Percentiles rank a stretch among this genome's conserved stretches.
phyloP scores from a whole-genome alignment of 2,113 vertebrate genomes.

The Brachyistius frenatus region DNA sequence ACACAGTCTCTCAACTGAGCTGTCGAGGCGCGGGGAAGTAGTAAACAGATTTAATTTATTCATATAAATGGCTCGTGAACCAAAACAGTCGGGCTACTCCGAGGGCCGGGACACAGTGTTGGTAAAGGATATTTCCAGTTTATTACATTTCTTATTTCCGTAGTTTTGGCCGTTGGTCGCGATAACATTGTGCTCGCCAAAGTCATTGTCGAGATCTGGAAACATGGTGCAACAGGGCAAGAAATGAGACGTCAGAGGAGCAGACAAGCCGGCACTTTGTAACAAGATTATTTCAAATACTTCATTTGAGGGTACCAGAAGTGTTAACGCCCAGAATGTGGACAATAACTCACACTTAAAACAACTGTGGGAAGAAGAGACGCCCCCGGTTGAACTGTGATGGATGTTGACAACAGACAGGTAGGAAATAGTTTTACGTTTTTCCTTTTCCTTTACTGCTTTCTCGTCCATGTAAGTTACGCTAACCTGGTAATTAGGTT shows the following conservation, averaged over 20 bases:
- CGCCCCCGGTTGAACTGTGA: too few species aligned
- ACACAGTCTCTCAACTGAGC: conserved; percentile 68
- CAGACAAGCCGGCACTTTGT: conserved; percentile 5
- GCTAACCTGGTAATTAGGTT: neutral
- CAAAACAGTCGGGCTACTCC: conserved; percentile 63
- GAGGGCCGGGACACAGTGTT: conserved; percentile 3
- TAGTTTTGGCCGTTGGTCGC: neutral
- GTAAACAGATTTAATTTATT: conserved; percentile 77
- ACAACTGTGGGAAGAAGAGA: too few species aligned
- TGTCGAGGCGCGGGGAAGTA: conserved; percentile 55
- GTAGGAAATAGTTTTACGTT: too few species aligned
- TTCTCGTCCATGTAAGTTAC: neutral
- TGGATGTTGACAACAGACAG: too few species aligned
- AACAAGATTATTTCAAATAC: neutral
- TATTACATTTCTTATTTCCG: conserved; percentile 15
- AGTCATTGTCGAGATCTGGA: neutral
- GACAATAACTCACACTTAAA: neutral
- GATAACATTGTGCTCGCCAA: conserved; percentile 15
- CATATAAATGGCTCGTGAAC: conserved; percentile 69
- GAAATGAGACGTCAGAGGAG: conserved; percentile 4
- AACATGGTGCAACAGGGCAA: neutral
- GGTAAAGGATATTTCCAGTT: conserved; percentile 20
- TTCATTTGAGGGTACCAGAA: neutral
- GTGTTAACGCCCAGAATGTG: conserved; percentile 14
- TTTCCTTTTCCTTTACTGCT: too few species aligned